Evolutionary conservation across 2,888 invertebrate species (phyloP), one percentile per base, ranked within the genome.

Genomic region (Mermis nigrescens): DNA sequence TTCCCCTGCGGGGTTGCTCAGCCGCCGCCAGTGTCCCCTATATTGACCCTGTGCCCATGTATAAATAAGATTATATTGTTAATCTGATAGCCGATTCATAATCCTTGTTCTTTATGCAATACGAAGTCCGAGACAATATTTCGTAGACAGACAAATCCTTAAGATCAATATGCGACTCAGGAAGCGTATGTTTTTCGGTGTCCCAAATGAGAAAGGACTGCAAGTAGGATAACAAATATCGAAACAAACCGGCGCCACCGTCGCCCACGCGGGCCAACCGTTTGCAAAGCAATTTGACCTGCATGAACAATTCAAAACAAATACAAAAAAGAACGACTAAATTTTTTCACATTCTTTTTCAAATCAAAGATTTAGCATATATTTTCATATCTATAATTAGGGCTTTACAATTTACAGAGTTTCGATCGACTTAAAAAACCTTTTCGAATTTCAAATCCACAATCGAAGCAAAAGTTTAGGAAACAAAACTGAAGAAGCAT

Each of bases 41-140:
- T n/a, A n/a, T n/a, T n/a, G n/a, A n/a, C n/a, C n/a, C n/a, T n/a
- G n/a, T n/a, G n/a, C n/a, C n/a, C n/a, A n/a, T n/a, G n/a, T n/a
- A n/a, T n/a, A n/a, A n/a, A n/a, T n/a, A n/a, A n/a, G n/a, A n/a
- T n/a, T n/a, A n/a, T n/a, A n/a, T n/a, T n/a, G n/a, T n/a, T n/a
- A n/a, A n/a, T n/a, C n/a, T n/a, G n/a, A n/a, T n/a, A n/a, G 91
- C 85, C 73, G 82, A 81, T 58, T 83, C 82, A 64, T 94, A 79
- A 71, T 94, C 85, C n/a, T 86, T 88, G 58, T 83, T 81, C 65
- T 90, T 84, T 60, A 94, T 74, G 81, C 84, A 89, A 73, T 84
- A 86, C 71, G 86, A 86, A 22, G 92, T 90, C 70, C 91, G 81
- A 67, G 86, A 83, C 46, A 95, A 80, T 66, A 95, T 82, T 66